Base-by-base conservation (phyloP, 2,888 invertebrate species). In the Girardia tigrina region DNA sequence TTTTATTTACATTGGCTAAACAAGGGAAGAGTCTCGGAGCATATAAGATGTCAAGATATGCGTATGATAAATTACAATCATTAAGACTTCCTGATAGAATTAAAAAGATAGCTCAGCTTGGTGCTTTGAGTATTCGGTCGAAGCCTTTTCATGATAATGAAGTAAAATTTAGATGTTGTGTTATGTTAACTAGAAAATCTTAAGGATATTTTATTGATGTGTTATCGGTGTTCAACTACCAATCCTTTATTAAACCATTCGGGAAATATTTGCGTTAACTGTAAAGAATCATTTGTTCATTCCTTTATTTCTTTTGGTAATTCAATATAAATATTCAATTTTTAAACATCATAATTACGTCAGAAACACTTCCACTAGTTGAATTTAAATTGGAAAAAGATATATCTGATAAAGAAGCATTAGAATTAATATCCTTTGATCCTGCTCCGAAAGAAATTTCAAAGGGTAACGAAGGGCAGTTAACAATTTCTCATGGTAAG, bases 151-250 rank as follows among this genome's bases (percentile, higher is more conserved):
- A 90, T 77, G 95, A 95, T 84, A 90, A 91, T 0, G 94, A 94
- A 80, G 85, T 84, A 77, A 74, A 79, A n/a, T n/a, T n/a, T n/a
- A n/a, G n/a, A n/a, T 36, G 14, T 36, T 36, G 36, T 36, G 36
- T 36, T n/a, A n/a, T 36, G 8, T 36, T 36, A 36, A 36, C 14
- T 12, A 12, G 14, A 12, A 26, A 20, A 8, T 74, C 29, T 79
- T 12, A 79, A 85, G 84, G 91, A 94, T 80, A 85, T 92, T 76
- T 85, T 93, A 76, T 91, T 93, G 0, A 88, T 97, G 85, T 98
- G 97, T 84, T 98, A 97, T 85, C 89, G 94, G 77, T 98, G 97
- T 82, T 93, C 95, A 0, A 91, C 94, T 0, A 93, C 92, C 81
- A 92, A 92, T 83, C 90, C 93, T 0, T 88, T 94, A 70, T 85